Evolutionary conservation across 1,140 invertebrate species (phyloP).

Genomic region (Pemphigus obesinymphae): DNA sequence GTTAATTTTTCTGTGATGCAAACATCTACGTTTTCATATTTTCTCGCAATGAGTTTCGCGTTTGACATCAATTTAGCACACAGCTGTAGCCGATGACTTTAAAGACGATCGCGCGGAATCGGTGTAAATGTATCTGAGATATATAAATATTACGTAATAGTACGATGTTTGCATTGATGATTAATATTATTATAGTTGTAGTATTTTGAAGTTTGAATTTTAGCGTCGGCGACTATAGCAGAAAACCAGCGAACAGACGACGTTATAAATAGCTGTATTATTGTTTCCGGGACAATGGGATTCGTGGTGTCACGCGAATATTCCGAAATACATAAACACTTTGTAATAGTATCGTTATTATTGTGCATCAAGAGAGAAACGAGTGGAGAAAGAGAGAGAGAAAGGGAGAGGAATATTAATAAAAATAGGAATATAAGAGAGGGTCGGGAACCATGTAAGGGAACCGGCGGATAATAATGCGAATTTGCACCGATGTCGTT

Average conservation of each 20-base stretch:
- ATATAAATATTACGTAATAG: no score
- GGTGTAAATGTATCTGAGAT: neutral
- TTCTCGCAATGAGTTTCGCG: neutral
- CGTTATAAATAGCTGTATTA: neutral
- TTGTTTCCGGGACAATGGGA: no score
- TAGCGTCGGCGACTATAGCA: neutral
- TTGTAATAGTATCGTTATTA: neutral
- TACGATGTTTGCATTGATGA: neutral
- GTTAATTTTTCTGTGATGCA: neutral
- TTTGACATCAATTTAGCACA: neutral
- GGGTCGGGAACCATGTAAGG: no score
- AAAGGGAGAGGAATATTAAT: neutral
- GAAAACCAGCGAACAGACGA: neutral
- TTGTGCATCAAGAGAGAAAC: neutral
- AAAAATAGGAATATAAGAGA: neutral
- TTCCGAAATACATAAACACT: no score
- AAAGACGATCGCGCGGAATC: neutral
- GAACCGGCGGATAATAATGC: neutral
- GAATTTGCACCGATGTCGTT: conserved; percentile 20
- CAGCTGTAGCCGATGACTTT: neutral
- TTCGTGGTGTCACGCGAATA: neutral
- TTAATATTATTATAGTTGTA: neutral
- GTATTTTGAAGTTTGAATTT: neutral
- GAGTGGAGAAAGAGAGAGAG: neutral
- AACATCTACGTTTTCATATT: neutral